These are phyloP conservation scores for Pipistrellus pipistrellus DNA, from an alignment of 2,797 vertebrate species.

Conservation along the genomic window DNA sequence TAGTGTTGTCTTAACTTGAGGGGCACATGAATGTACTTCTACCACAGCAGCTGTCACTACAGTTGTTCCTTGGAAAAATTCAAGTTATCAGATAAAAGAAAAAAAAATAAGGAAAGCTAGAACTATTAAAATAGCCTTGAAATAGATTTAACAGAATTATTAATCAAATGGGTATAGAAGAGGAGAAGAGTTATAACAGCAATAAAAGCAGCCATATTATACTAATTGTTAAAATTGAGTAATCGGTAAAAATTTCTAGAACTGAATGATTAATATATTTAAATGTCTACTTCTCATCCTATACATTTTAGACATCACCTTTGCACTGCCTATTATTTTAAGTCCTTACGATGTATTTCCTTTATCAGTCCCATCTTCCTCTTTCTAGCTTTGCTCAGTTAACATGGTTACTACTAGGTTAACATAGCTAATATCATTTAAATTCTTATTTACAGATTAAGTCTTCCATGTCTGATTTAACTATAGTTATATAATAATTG, in stretches of 20 bases:
- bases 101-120: slow-evolving; percentile 34
- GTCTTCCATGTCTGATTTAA: not conserved
- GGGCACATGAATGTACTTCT: slow-evolving; percentile 90
- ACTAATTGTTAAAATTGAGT: not conserved
- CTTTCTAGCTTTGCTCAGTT: not conserved
- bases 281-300: slow-evolving; percentile 5
- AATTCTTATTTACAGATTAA: slow-evolving; percentile 14
- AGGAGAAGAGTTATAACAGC: not conserved
- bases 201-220: not conserved
- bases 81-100: slow-evolving; percentile 64
- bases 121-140: slow-evolving; percentile 18
- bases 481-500: not conserved
- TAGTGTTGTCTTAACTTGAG: slow-evolving; percentile 92
- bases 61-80: slow-evolving; percentile 90
- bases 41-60: slow-evolving; percentile 96
- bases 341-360: not conserved
- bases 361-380: not conserved
- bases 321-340: not conserved
- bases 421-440: not conserved
- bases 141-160: slow-evolving; percentile 24
- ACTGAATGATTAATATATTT: not conserved
- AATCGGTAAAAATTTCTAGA: not conserved
- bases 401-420: not conserved
- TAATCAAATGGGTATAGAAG: not conserved
- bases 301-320: not conserved